Evolutionary conservation across 2,888 invertebrate genomes (phyloP).

Genomic region (Trissolcus japonicus): DNA sequence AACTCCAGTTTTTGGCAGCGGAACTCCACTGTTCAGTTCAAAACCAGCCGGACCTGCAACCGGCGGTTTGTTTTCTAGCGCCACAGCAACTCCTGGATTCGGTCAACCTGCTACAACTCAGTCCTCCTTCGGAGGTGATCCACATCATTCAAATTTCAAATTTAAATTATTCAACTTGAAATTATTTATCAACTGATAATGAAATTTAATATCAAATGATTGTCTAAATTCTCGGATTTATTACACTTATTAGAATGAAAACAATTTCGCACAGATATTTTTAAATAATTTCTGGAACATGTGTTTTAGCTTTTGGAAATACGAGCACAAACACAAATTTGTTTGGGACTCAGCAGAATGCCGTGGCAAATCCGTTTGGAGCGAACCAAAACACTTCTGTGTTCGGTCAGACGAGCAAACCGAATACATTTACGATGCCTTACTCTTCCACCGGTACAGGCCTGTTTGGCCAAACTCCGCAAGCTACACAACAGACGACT

Average conservation of each 20-base stretch:
- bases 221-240: too few species aligned
- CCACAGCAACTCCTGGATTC: conserved; percentile 81
- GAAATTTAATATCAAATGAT: background rate
- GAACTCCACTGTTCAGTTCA: conserved; percentile 79
- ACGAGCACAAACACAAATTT: conserved; percentile 71
- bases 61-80: conserved; percentile 81
- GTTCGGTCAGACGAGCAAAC: conserved; percentile 81
- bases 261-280: too few species aligned
- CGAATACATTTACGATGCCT: conserved; percentile 78
- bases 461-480: conserved; percentile 80
- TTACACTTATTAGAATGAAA: too few species aligned
- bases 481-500: conserved; percentile 72
- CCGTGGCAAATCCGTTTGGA: conserved; percentile 81
- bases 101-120: conserved; percentile 80
- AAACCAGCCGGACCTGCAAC: conserved; percentile 76
- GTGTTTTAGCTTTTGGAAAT: conserved; percentile 73
- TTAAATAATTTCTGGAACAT: too few species aligned
- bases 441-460: conserved; percentile 79
- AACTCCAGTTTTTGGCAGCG: conserved; percentile 83
- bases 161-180: background rate
- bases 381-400: conserved; percentile 78
- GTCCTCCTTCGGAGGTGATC: conserved; percentile 73
- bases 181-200: too few species aligned
- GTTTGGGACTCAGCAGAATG: conserved; percentile 77
- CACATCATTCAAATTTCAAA: conserved; percentile 3